A percentile compares a stretch with the other conserved stretches of the same genome.
These are phyloP conservation scores for Sminthurinus aureus DNA, from an alignment of 2,888 invertebrate species.

Conservation along the genomic window DNA sequence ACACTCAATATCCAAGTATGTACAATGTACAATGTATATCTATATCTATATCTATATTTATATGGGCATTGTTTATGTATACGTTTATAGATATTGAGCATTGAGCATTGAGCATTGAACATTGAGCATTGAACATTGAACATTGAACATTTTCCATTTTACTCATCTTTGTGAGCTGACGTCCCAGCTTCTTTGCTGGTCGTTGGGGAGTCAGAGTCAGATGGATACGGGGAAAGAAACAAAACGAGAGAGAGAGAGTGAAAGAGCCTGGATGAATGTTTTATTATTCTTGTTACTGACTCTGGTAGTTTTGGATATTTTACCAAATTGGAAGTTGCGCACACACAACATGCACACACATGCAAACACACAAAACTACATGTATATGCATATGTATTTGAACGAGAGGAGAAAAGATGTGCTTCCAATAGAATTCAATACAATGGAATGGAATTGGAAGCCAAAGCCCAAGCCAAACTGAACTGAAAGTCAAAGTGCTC, in stretches of 20 bases:
- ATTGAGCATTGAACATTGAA: too few relatives aligned
- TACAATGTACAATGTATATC: not conserved
- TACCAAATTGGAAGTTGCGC: constrained; percentile 36
- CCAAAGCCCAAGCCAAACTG: not conserved
- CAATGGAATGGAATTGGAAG: constrained; percentile 22
- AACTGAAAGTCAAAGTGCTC: too few relatives aligned
- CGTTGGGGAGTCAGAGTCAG: not conserved
- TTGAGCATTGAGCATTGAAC: too few relatives aligned
- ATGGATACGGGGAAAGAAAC: not conserved
- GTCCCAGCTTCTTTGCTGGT: too few relatives aligned
- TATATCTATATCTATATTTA: too few relatives aligned
- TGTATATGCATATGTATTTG: not conserved
- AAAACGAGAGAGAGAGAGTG: not conserved
- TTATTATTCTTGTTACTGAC: constrained; percentile 25
- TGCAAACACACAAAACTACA: too few relatives aligned
- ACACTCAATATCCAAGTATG: not conserved
- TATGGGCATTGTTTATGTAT: too few relatives aligned
- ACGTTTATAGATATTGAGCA: too few relatives aligned
- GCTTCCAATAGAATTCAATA: constrained; percentile 3
- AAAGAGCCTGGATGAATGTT: constrained; percentile 17
- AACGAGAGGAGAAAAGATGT: not conserved
- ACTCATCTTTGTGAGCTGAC: too few relatives aligned
- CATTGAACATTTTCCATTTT: too few relatives aligned
- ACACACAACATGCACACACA: too few relatives aligned
- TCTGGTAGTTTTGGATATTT: constrained; percentile 30